A percentile compares a stretch with the other conserved stretches of the same genome.
Evolutionary conservation across 2,888 invertebrate species (phyloP).

Genomic region (Zelleria hepariella): DNA sequence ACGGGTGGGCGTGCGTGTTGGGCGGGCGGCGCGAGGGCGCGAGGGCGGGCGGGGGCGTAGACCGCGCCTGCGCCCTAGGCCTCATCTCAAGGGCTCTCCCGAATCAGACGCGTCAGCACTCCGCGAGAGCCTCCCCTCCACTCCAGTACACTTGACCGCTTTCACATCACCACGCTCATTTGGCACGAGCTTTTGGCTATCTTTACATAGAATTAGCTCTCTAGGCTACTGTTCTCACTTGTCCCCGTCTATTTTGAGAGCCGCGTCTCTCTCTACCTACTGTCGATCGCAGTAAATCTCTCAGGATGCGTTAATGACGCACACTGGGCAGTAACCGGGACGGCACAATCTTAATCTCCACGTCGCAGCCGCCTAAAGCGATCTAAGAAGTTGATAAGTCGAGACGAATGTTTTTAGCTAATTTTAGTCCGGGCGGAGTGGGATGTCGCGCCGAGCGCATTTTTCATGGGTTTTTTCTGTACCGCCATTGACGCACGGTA

Average conservation of each 20-base stretch:
- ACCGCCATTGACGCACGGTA: slow-evolving; percentile 54
- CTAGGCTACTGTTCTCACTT: background rate
- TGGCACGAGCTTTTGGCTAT: background rate
- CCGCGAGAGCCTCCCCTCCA: slow-evolving; percentile 17
- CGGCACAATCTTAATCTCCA: slow-evolving; percentile 34
- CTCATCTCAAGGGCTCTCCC: slow-evolving; percentile 5
- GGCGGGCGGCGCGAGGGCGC: slow-evolving; percentile 44
- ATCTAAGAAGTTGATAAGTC: slow-evolving; percentile 9
- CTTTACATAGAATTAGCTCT: background rate
- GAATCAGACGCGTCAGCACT: background rate
- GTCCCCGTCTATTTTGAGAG: background rate
- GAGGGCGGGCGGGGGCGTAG: slow-evolving; percentile 42
- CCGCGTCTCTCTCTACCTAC: background rate
- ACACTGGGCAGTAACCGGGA: slow-evolving; percentile 4
- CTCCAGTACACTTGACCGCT: slow-evolving; percentile 61
- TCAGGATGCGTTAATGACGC: slow-evolving; percentile 27
- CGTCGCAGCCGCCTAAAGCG: slow-evolving; percentile 19
- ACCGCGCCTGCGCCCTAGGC: slow-evolving; percentile 52
- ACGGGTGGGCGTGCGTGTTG: slow-evolving; percentile 39
- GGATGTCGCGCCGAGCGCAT: slow-evolving; percentile 31
- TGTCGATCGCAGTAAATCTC: background rate
- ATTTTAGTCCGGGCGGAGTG: slow-evolving; percentile 24
- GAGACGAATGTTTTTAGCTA: slow-evolving; percentile 20
- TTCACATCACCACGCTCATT: slow-evolving; percentile 24
- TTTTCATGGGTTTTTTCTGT: slow-evolving; percentile 35